Evolutionary conservation across 2,888 invertebrate species (phyloP), one percentile per base, ranked within the genome.

Genomic region (Xylocampa areola): DNA sequence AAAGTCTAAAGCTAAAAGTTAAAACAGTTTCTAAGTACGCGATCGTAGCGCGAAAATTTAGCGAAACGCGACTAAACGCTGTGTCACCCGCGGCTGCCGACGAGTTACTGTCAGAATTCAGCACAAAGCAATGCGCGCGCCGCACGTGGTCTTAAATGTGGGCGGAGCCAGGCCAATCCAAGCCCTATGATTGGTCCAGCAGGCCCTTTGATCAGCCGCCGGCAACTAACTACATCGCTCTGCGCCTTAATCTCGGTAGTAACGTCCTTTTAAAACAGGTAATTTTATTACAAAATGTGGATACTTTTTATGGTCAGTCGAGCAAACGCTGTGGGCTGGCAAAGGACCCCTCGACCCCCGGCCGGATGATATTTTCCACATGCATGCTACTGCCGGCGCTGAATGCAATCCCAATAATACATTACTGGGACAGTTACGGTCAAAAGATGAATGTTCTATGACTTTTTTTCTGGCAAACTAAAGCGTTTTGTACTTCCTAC

Each of bases 181-280:
- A 47, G 74, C 61, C 41, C 64, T 61, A 68, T 78, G 68, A 92
- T 94, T 93, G 92, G 94, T 66, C 72, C 58, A 73, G 61, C 73
- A 53, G 67, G 70, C 78, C 83, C 92, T 94, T 94, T 93, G 94
- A 93, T 92, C 92, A 84, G 84, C 82, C 88, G 92, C 88, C 90
- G 89, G 88, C 91, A 85, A 89, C 92, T 93, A 92, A 92, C 92
- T 89, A 93, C 89, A 88, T 91, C 88, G 87, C 88, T 89, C 85
- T 89, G 88, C 84, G 89, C 91, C 92, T 93, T 93, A 94, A 94
- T 93, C 93, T 93, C 92, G 84, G 91, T 90, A 93, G 90, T 92
- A 91, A 91, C 88, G 88, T 93, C 89, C 92, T 92, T 92, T 93
- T 92, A 93, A 93, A 93, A 92, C 92, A 92, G 90, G 93, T 93